Evolutionary conservation across 2,888 invertebrate genomes (phyloP).

Genomic region (Balanococcus diminutus): DNA sequence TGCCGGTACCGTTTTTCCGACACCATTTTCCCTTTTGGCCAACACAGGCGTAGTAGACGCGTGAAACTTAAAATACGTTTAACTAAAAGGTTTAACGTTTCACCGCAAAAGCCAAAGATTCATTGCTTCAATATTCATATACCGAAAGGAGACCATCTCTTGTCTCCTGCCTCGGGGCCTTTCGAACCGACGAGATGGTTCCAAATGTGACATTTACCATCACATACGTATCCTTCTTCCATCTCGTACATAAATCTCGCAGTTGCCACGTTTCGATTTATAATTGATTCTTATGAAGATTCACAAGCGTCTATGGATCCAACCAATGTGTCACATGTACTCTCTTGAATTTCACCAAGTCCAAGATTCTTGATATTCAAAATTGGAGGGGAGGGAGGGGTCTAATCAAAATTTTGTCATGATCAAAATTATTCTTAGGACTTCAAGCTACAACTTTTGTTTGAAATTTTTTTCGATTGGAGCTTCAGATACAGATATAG

Average conservation of each 20-base stretch:
- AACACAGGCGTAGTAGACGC: background rate
- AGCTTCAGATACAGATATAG: no score
- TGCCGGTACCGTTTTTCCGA: conserved; percentile 31
- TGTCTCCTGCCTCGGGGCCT: no score
- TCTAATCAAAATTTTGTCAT: no score
- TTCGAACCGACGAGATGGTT: background rate
- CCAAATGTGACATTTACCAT: conserved; percentile 1
- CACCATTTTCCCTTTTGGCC: conserved; percentile 6
- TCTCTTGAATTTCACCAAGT: no score
- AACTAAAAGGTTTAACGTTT: conserved; percentile 48
- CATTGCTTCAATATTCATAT: conserved; percentile 46
- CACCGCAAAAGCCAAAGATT: conserved; percentile 43
- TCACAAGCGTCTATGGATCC: no score
- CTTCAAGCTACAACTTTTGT: no score
- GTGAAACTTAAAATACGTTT: conserved; percentile 35
- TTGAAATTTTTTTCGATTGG: no score
- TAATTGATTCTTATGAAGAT: conserved; percentile 1
- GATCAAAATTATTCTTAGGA: no score
- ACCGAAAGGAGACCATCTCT: no score
- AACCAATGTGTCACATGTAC: no score
- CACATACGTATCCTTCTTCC: background rate
- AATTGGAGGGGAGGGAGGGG: no score
- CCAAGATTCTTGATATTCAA: no score
- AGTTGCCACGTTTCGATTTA: background rate
- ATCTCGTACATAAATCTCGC: background rate